Evolutionary conservation across 1,140 invertebrate species (phyloP), one percentile per base, ranked within the genome.

Genomic region (Atta texana): DNA sequence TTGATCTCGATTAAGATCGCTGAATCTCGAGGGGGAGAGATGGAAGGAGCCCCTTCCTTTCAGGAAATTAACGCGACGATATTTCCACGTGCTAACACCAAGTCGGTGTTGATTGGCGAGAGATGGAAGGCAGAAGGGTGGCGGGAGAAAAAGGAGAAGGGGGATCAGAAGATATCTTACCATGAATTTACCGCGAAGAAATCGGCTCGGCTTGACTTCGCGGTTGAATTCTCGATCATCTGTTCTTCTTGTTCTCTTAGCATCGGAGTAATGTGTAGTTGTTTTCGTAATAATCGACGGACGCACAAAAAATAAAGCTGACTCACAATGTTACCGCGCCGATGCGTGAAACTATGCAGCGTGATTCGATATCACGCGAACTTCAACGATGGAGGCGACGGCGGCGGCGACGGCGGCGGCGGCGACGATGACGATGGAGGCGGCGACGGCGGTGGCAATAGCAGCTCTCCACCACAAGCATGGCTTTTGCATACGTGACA

Each of bases 271-370:
- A 55, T 34, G 31, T 5, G 49, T 39, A 28, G 44, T 69, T 21
- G 39, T 55, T 69, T 39, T 31, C 63, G 49, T 24, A 31, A 28
- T 69, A 39, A 81, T 81, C 21, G 63, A 6, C 64, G 21, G n/a
- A 44, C 8, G 53, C 51, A 2, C 16, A 14, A n/a, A 64, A 76
- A 49, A 64, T 8, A 66, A 77, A 44, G 59, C 39, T n/a, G 59
- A 64, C 39, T n/a, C 75, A 59, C 5, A 49, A 69, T 39, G 39
- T 34, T 69, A 69, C 66, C 39, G 51, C 59, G 57, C 24, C 28
- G 75, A 71, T 61, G 64, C 76, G 85, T 81, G 77, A 80, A 69
- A 71, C 34, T 80, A 85, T 84, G 80, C 66, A n/a, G 51, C 51
- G 18, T 34, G 55, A 84, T 75, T 84, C 28, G 39, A 57, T 75